Evolutionary conservation across 2,113 vertebrate genomes (phyloP).

Genomic region (Stercorarius parasiticus): DNA sequence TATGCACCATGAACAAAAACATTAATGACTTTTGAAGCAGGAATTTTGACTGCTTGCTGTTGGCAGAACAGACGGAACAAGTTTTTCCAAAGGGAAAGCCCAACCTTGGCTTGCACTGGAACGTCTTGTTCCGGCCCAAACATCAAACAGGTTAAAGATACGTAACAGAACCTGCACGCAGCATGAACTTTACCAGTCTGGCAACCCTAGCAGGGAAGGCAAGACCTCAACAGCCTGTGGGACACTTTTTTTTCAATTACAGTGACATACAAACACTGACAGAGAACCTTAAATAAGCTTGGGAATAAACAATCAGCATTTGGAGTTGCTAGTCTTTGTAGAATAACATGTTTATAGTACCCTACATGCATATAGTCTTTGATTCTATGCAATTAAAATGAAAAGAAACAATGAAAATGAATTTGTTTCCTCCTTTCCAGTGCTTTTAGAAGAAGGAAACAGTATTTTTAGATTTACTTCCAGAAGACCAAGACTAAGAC

Average conservation of each 20-base stretch:
- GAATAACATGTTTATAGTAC: not conserved
- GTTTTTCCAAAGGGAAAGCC: not conserved
- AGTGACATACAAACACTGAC: not conserved
- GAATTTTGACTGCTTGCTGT: not conserved
- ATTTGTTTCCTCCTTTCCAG: not conserved
- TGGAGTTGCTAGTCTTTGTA: not conserved
- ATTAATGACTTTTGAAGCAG: not conserved
- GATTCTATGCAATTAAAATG: not conserved
- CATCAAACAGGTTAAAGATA: not conserved
- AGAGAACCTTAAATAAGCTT: not conserved
- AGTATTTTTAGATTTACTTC: not conserved
- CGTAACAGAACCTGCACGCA: fast-evolving
- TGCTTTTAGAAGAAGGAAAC: not conserved
- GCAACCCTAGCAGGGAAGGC: not conserved
- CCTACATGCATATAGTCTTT: not conserved
- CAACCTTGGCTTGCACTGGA: not conserved
- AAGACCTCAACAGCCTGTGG: not conserved
- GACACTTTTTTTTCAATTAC: not conserved
- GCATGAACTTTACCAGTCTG: not conserved
- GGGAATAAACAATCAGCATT: not conserved
- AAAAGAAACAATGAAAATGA: not conserved
- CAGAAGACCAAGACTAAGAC: not conserved
- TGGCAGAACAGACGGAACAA: not conserved
- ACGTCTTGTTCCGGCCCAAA: not conserved
- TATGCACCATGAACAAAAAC: not conserved